Evolutionary conservation across 2,888 invertebrate species (phyloP).

Genomic region (Pseudoips prasinana): DNA sequence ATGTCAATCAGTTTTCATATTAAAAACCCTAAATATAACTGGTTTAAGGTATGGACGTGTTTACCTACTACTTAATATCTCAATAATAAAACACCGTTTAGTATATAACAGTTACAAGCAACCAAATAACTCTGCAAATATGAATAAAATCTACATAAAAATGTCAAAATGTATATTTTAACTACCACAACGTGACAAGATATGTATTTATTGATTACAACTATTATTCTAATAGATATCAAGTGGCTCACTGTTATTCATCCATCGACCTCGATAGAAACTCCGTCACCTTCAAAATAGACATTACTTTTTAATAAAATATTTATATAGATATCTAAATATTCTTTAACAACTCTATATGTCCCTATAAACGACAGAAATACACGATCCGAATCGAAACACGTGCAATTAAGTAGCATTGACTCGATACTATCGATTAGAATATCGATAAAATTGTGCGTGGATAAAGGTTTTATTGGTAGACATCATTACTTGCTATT

Average conservation of each 20-base stretch:
- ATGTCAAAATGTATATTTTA: conserved; percentile 23
- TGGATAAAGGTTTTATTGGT: conserved; percentile 52
- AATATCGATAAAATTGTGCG: conserved; percentile 49
- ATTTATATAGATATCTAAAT: conserved; percentile 21
- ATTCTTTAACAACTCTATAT: conserved; percentile 29
- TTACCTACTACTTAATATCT: too few species aligned
- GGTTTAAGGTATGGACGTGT: too few species aligned
- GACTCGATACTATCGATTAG: conserved; percentile 42
- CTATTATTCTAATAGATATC: conserved; percentile 23
- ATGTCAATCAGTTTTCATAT: too few species aligned
- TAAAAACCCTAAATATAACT: too few species aligned
- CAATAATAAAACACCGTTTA: too few species aligned
- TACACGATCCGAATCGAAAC: conserved; percentile 41
- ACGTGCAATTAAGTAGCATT: conserved; percentile 61
- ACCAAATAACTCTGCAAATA: too few species aligned
- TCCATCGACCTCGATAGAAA: conserved; percentile 24
- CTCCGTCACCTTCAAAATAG: conserved; percentile 21
- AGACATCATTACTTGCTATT: conserved; percentile 45
- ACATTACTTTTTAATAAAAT: conserved; percentile 24
- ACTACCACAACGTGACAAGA: conserved; percentile 29
- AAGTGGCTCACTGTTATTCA: conserved; percentile 26
- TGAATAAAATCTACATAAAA: too few species aligned
- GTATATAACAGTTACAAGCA: too few species aligned
- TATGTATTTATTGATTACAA: conserved; percentile 20
- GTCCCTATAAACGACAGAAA: conserved; percentile 42